Evolutionary conservation across 2,113 vertebrate genomes (phyloP), one percentile per base, ranked within the genome.

Genomic region (Perca fluviatilis): DNA sequence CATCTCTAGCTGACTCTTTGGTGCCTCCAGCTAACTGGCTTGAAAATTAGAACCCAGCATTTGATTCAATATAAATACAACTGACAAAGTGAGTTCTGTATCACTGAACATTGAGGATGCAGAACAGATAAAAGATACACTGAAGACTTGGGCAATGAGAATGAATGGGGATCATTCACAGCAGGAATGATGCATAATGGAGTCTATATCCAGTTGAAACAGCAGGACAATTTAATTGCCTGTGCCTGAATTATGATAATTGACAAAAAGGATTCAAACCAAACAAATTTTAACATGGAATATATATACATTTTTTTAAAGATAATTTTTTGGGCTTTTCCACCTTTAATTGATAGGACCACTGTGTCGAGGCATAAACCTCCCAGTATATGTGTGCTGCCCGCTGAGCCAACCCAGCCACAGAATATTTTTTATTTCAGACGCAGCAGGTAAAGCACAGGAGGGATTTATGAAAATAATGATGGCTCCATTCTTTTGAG

Each of bases 21-120:
- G 25, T 56, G 70, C 82, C 61, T 75, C 51, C 47, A 30, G 86
- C 75, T 62, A 82, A 76, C 23, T 72, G n/a, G 10, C 49, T 61
- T 65, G 19, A 68, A 68, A 72, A 67, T 76, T 43, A 69, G 5
- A 56, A 72, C 25, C 56, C 33, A 5, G 13, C 43, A 21, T 69
- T 62, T 46, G 23, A 63, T 60, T 77, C 23, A 64, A 25, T 40
- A 69, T 68, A 47, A 78, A 82, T 53, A 46, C 30, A 64, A 33
- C 49, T 66, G 40, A 56, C 69, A 51, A 64, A 16, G n/a, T 36
- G 2, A 74, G 63, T 56, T 83, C 60, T 50, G 14, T 30, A 73
- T 78, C 33, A 51, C 57, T 66, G 66, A 73, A 77, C 62, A 64
- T 6, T 54, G 46, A 74, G 13, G 66, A 53, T 49, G 43, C 36